phyloP scores from a whole-genome alignment of 2,113 vertebrate genomes.

The Origma solitaria region DNA sequence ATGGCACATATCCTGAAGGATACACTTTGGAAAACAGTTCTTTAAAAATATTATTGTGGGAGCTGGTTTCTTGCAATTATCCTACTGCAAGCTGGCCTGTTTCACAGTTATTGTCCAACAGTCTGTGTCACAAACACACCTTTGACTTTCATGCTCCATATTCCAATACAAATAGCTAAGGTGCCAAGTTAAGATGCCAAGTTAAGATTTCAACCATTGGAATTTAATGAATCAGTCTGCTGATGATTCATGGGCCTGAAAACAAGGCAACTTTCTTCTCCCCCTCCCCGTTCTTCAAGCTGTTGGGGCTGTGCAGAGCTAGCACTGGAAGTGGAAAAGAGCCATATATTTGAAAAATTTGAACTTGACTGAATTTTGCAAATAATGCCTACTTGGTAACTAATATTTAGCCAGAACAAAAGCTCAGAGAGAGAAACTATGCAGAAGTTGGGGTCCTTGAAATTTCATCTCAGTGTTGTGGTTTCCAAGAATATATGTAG shows the following conservation, averaged over 20 bases:
- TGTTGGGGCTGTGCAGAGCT: background rate
- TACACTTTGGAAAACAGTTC: conserved; percentile 5
- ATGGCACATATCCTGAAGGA: background rate
- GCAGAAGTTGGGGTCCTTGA: background rate
- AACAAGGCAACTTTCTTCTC: conserved; percentile 39
- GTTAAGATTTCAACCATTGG: background rate
- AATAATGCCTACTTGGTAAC: background rate
- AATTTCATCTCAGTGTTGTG: background rate
- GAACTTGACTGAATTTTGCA: background rate
- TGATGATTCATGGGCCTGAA: conserved; percentile 5
- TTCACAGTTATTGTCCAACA: background rate
- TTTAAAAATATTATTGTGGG: conserved; percentile 35
- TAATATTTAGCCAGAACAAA: background rate
- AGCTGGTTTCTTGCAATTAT: conserved; percentile 2
- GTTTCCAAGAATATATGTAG: background rate
- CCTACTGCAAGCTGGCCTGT: background rate
- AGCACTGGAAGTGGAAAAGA: background rate
- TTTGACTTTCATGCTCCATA: background rate
- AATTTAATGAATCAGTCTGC: background rate
- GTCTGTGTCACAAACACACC: background rate
- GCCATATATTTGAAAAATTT: background rate
- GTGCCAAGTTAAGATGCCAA: conserved; percentile 2
- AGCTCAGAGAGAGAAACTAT: background rate
- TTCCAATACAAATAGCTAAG: background rate
- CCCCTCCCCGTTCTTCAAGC: background rate